Percentiles rank a stretch among this genome's conserved stretches.
Evolutionary conservation across 2,797 vertebrate species (phyloP).

Genomic region (Xenopus petersii): DNA sequence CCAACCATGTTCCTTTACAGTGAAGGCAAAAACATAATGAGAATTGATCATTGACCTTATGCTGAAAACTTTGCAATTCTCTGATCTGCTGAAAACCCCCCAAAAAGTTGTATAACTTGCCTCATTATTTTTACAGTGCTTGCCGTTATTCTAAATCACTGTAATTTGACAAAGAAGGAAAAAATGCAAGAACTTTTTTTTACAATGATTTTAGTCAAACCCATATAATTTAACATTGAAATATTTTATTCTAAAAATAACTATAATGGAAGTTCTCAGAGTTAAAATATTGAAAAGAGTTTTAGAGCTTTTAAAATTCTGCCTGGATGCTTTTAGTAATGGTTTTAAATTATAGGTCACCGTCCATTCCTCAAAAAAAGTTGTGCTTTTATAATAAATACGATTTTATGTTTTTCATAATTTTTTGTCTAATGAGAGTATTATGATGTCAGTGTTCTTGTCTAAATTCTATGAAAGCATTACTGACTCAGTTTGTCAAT

Average conservation of each 20-base stretch:
- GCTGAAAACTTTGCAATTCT: too few relatives aligned
- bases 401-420: too few relatives aligned
- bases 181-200: not conserved
- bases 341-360: not conserved
- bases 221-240: slow-evolving; percentile 1
- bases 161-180: not conserved
- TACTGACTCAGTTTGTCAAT: too few relatives aligned
- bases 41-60: too few relatives aligned
- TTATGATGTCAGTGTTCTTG: too few relatives aligned
- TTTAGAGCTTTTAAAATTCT: not conserved
- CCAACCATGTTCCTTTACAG: too few relatives aligned
- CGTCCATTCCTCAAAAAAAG: not conserved
- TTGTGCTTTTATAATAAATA: too few relatives aligned
- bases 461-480: too few relatives aligned
- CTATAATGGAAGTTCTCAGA: not conserved
- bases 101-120: not conserved
- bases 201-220: not conserved
- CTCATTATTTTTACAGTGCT: too few relatives aligned
- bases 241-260: not conserved
- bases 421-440: too few relatives aligned
- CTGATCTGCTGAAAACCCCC: not conserved
- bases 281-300: too few relatives aligned
- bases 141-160: not conserved
- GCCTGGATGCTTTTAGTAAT: not conserved
- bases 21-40: too few relatives aligned